Conservation (phyloP, 2,113 vertebrate genomes). For the Bothrops jararaca region DNA sequence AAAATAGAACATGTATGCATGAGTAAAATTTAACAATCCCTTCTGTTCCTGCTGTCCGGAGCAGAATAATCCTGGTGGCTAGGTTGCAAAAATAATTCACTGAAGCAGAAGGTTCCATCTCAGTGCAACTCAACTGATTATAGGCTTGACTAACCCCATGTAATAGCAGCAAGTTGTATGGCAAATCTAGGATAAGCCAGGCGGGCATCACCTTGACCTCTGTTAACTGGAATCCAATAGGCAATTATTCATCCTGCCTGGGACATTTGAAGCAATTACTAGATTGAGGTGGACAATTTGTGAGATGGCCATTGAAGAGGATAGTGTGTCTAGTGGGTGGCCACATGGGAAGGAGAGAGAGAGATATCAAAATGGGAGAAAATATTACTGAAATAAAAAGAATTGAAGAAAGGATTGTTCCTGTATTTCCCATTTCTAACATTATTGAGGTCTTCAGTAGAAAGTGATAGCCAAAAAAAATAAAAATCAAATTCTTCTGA, state of each 20-base stretch:
- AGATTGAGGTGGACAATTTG: slow-evolving; percentile 10
- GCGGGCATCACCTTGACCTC: slow-evolving; percentile 42
- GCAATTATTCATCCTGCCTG: slow-evolving; percentile 43
- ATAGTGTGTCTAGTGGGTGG: background rate
- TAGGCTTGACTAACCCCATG: slow-evolving; percentile 37
- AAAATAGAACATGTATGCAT: background rate
- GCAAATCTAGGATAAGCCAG: slow-evolving; percentile 33
- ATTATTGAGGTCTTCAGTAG: slow-evolving; percentile 22
- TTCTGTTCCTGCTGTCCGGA: background rate
- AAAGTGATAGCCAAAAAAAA: slow-evolving; percentile 1
- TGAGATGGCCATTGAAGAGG: slow-evolving; percentile 5
- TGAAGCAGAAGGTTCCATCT: slow-evolving; percentile 39
- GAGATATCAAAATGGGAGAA: background rate
- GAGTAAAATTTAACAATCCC: background rate
- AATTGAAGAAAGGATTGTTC: background rate
- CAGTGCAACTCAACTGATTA: slow-evolving; percentile 33
- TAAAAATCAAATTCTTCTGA: slow-evolving; percentile 14
- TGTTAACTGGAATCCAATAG: slow-evolving; percentile 50
- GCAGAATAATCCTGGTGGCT: slow-evolving; percentile 6
- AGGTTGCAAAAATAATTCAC: slow-evolving; percentile 13
- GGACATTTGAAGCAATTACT: slow-evolving; percentile 9
- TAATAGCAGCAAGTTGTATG: slow-evolving; percentile 42
- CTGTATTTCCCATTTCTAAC: background rate
- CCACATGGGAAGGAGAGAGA: background rate
- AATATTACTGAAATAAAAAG: slow-evolving; percentile 7